These are phyloP conservation scores for Oceanodroma leucorhoa DNA, from an alignment of 2,797 vertebrate species.

Conservation along the genomic window DNA sequence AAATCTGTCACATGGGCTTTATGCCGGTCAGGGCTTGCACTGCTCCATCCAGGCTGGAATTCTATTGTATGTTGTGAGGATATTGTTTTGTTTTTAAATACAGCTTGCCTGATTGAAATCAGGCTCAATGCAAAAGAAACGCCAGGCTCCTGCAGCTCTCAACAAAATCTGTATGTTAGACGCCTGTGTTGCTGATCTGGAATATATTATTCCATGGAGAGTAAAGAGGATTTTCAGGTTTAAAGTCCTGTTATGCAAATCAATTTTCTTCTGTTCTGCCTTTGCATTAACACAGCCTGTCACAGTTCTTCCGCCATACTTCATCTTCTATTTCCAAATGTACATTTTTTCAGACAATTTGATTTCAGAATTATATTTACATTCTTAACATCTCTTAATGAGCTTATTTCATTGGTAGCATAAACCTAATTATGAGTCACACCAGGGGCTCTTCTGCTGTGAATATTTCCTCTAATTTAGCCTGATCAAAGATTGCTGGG, in stretches of 20 bases:
- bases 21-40: background rate
- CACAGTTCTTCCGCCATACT: background rate
- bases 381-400: slow-evolving; percentile 57
- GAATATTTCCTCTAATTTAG: slow-evolving; percentile 45
- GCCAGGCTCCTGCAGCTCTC: background rate
- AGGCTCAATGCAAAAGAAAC: background rate
- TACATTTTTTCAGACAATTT: slow-evolving; percentile 62
- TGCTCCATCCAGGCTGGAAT: background rate
- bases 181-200: background rate
- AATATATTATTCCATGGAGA: slow-evolving; percentile 37
- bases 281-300: slow-evolving; percentile 35
- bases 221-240: slow-evolving; percentile 57
- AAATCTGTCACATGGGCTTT: background rate
- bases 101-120: background rate
- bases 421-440: slow-evolving; percentile 65
- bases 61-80: background rate
- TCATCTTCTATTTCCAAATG: slow-evolving; percentile 46
- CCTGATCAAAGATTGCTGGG: slow-evolving; percentile 26
- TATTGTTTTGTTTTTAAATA: slow-evolving; percentile 15
- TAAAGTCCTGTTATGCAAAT: slow-evolving; percentile 57
- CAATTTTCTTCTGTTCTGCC: slow-evolving; percentile 33
- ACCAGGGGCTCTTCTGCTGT: slow-evolving; percentile 47
- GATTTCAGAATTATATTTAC: slow-evolving; percentile 63
- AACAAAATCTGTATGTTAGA: slow-evolving; percentile 20
- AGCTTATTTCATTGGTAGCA: slow-evolving; percentile 55